Percentiles rank a stretch among this genome's conserved stretches.
Conservation (phyloP, 2,888 invertebrate species). For the Diloba caeruleocephala region DNA sequence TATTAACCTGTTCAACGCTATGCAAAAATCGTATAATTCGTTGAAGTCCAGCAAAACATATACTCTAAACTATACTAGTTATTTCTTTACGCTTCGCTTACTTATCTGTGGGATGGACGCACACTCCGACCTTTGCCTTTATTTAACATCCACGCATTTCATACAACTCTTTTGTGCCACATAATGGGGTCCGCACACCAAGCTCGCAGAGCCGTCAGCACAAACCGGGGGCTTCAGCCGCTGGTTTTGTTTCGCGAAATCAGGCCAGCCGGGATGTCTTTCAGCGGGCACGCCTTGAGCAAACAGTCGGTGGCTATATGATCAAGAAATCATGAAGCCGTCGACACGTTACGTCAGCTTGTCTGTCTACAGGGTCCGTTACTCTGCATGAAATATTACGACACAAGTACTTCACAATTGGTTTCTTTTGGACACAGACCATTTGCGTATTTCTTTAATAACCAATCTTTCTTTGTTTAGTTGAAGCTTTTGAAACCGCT, state of each 20-base stretch:
- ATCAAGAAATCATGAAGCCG: constrained; percentile 1
- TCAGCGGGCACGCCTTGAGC: neutral
- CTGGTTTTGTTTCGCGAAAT: neutral
- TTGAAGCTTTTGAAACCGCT: constrained; percentile 7
- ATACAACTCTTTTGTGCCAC: constrained; percentile 4
- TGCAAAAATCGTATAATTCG: too few relatives aligned
- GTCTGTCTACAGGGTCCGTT: neutral
- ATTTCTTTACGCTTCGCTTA: neutral
- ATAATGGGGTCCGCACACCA: neutral
- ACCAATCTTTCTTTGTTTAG: constrained; percentile 21
- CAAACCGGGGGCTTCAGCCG: constrained; percentile 1
- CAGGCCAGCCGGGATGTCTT: constrained; percentile 7
- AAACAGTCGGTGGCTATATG: too few relatives aligned
- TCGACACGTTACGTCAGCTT: neutral
- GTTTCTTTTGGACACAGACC: constrained; percentile 2
- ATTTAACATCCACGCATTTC: neutral
- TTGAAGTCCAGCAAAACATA: too few relatives aligned
- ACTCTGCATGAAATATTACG: constrained; percentile 9
- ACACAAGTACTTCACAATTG: constrained; percentile 14
- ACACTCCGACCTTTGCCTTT: constrained; percentile 2
- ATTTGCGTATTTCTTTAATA: constrained; percentile 21
- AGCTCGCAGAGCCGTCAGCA: constrained; percentile 1
- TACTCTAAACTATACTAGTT: too few relatives aligned
- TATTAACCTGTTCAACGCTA: too few relatives aligned
- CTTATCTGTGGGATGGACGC: neutral